These are phyloP conservation scores for Oligia fasciuncula DNA, from an alignment of 2,888 invertebrate species.

Conservation along the genomic window DNA sequence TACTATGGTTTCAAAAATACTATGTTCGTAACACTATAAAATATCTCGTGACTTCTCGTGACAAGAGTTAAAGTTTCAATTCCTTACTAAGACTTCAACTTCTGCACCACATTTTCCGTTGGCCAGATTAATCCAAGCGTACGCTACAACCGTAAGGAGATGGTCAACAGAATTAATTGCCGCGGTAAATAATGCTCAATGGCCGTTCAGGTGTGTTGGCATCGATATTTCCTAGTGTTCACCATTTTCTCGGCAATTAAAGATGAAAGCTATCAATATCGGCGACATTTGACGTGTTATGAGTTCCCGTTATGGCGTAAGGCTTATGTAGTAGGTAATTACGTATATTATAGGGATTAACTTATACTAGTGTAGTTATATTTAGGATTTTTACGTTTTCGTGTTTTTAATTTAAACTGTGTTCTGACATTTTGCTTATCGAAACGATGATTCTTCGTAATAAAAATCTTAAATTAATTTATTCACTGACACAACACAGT, in stretches of 20 bases:
- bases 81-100: constrained; percentile 11
- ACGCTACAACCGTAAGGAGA: constrained; percentile 46
- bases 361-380: neutral
- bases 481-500: too few species aligned
- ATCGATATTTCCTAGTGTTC: constrained; percentile 47
- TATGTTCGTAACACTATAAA: neutral
- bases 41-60: neutral
- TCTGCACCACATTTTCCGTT: constrained; percentile 17
- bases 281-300: constrained; percentile 35
- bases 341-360: neutral
- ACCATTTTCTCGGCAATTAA: constrained; percentile 57
- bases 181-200: constrained; percentile 57
- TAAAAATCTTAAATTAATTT: too few species aligned
- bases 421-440: neutral
- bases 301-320: constrained; percentile 24
- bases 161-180: constrained; percentile 58
- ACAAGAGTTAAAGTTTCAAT: neutral
- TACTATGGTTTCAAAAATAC: neutral
- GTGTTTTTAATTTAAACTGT: neutral
- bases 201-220: constrained; percentile 47
- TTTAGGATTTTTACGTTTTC: neutral
- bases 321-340: neutral
- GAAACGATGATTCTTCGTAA: too few species aligned
- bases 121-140: constrained; percentile 37
- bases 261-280: constrained; percentile 40